Conservation (phyloP, 2,888 invertebrate genomes). For the Trachelus troglodyta region DNA sequence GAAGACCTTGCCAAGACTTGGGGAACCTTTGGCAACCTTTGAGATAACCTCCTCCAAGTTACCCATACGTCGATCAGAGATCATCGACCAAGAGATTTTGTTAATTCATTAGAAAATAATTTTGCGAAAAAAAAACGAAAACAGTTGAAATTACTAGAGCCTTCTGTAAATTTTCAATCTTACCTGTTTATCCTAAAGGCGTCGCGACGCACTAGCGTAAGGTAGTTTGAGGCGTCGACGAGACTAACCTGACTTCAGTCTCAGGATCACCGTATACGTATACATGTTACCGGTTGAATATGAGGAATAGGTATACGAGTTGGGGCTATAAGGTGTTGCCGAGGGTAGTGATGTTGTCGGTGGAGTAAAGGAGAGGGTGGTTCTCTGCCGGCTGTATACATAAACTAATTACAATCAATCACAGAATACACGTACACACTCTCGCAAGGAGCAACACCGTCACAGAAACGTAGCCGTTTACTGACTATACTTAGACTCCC, state of each 20-base stretch:
- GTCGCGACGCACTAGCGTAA: background rate
- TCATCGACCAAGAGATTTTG: no score
- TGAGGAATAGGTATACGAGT: slow-evolving; percentile 21
- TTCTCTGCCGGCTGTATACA: slow-evolving; percentile 30
- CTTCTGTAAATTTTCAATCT: background rate
- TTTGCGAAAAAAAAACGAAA: no score
- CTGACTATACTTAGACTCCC: slow-evolving; percentile 19
- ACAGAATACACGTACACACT: slow-evolving; percentile 31
- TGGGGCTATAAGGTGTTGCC: slow-evolving; percentile 1
- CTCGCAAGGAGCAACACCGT: slow-evolving; percentile 25
- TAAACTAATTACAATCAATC: slow-evolving; percentile 56
- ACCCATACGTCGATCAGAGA: no score
- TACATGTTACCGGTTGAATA: background rate
- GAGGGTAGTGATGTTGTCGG: background rate
- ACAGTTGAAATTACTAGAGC: background rate
- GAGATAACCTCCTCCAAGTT: no score
- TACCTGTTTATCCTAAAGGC: slow-evolving; percentile 6
- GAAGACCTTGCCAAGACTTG: no score
- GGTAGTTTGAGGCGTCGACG: slow-evolving; percentile 3
- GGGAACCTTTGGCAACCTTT: no score
- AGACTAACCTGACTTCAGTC: background rate
- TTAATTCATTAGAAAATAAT: no score
- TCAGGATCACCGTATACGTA: no score
- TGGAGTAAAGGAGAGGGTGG: background rate
- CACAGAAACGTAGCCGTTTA: slow-evolving; percentile 34